Conservation (phyloP, 2,113 vertebrate genomes). For the Nannobrachium achirus region DNA sequence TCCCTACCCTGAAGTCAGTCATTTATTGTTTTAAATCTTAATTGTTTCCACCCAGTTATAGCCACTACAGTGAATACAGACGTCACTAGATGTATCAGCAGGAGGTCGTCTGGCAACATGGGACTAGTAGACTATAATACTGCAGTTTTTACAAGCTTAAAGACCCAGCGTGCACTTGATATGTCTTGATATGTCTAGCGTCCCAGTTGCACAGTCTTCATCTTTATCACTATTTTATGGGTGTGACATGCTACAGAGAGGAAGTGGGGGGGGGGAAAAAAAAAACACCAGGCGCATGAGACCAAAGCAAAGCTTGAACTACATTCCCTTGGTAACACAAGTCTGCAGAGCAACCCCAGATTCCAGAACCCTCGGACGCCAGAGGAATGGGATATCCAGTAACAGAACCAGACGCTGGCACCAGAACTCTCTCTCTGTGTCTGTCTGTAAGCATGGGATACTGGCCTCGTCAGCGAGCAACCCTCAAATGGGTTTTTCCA, state of each 20-base stretch:
- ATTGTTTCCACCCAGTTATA: no score
- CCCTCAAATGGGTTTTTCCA: conserved; percentile 13
- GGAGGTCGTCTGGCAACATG: no score
- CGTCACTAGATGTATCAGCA: no score
- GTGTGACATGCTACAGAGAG: not conserved
- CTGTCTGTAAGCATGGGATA: conserved; percentile 3
- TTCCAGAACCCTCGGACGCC: conserved; percentile 2
- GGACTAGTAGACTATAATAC: no score
- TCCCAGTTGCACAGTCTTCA: not conserved
- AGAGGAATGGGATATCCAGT: conserved; percentile 14
- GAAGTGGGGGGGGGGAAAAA: not conserved
- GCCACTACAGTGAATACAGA: no score
- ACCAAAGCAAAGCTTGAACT: not conserved
- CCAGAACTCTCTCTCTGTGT: conserved; percentile 6
- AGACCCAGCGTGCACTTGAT: conserved; percentile 3
- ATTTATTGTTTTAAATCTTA: no score
- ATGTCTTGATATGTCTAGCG: not conserved
- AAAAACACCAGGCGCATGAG: no score
- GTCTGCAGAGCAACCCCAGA: not conserved
- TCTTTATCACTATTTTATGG: not conserved
- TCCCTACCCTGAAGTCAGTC: no score
- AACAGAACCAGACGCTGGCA: conserved; percentile 20
- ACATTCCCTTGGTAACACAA: conserved; percentile 7
- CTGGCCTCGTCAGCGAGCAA: not conserved
- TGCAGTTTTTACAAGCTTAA: conserved; percentile 1